Evolutionary conservation across 2,113 vertebrate genomes (phyloP).

Genomic region (Loxodonta africana): DNA sequence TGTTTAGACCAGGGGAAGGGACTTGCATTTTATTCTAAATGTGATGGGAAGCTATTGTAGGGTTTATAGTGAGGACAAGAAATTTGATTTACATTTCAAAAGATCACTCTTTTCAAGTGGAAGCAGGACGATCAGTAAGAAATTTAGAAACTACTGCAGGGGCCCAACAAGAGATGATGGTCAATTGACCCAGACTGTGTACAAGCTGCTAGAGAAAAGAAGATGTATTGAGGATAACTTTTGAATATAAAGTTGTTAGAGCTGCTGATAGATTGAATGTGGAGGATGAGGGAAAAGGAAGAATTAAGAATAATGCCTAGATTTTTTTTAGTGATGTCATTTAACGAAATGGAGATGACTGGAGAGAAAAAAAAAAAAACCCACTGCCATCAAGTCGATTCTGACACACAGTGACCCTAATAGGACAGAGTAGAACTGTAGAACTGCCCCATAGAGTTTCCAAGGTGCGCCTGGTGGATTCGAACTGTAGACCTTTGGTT

Average conservation of each 20-base stretch:
- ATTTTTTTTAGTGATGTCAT: background rate
- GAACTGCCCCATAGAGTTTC: too few relatives aligned
- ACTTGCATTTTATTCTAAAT: constrained; percentile 64
- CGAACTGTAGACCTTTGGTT: too few relatives aligned
- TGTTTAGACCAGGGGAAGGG: background rate
- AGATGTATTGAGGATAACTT: background rate
- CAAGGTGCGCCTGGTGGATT: too few relatives aligned
- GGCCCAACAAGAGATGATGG: background rate
- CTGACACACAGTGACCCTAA: too few relatives aligned
- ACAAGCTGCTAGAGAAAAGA: background rate
- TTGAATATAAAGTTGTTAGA: background rate
- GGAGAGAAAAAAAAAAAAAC: too few relatives aligned
- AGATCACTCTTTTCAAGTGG: constrained; percentile 39
- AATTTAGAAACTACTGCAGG: background rate
- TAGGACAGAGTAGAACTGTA: too few relatives aligned
- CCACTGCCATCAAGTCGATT: too few relatives aligned
- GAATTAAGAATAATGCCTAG: background rate
- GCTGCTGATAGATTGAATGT: background rate
- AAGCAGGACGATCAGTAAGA: background rate
- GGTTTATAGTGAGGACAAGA: constrained; percentile 54
- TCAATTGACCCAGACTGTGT: background rate
- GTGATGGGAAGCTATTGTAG: constrained; percentile 45
- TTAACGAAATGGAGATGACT: background rate
- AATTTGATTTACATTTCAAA: constrained; percentile 66
- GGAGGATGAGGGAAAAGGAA: background rate